Evolutionary conservation across 2,888 invertebrate genomes (phyloP).

Genomic region (Trissolcus japonicus): DNA sequence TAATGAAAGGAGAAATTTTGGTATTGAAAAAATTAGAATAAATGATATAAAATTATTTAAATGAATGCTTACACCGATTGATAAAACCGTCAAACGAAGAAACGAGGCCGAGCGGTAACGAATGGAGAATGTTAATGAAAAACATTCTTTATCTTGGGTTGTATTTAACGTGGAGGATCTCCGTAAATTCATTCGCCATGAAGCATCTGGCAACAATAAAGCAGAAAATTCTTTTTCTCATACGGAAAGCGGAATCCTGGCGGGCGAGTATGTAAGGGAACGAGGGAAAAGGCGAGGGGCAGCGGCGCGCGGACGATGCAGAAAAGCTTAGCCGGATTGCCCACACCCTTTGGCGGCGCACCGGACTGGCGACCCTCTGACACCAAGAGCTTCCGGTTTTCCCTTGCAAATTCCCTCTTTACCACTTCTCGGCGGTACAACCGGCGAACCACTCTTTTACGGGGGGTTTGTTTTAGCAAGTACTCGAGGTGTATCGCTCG

Average conservation of each 20-base stretch:
- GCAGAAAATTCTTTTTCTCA: slow-evolving; percentile 58
- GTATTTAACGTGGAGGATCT: slow-evolving; percentile 46
- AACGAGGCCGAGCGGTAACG: slow-evolving; percentile 31
- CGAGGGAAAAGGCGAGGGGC: slow-evolving; percentile 17
- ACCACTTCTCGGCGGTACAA: slow-evolving; percentile 69
- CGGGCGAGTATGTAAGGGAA: slow-evolving; percentile 45
- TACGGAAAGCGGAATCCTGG: slow-evolving; percentile 56
- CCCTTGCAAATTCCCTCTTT: slow-evolving; percentile 74
- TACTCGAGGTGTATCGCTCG: slow-evolving; percentile 65
- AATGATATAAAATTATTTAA: too few species aligned
- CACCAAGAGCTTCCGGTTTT: slow-evolving; percentile 68
- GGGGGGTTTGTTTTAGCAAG: slow-evolving; percentile 72
- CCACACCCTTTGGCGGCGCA: slow-evolving; percentile 49
- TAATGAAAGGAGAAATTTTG: too few species aligned
- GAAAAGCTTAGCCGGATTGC: slow-evolving; percentile 52
- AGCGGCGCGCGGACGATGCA: slow-evolving; percentile 18
- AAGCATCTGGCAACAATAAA: slow-evolving; percentile 59
- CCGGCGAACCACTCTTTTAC: slow-evolving; percentile 67
- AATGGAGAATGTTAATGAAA: slow-evolving; percentile 57
- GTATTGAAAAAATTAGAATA: too few species aligned
- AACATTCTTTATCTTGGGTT: slow-evolving; percentile 56
- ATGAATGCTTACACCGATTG: not conserved
- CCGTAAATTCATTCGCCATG: slow-evolving; percentile 58
- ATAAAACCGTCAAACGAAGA: slow-evolving; percentile 35
- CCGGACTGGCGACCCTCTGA: slow-evolving; percentile 66